Evolutionary conservation across 1,140 invertebrate species (phyloP).

Genomic region (Tetragnatha versicolor): DNA sequence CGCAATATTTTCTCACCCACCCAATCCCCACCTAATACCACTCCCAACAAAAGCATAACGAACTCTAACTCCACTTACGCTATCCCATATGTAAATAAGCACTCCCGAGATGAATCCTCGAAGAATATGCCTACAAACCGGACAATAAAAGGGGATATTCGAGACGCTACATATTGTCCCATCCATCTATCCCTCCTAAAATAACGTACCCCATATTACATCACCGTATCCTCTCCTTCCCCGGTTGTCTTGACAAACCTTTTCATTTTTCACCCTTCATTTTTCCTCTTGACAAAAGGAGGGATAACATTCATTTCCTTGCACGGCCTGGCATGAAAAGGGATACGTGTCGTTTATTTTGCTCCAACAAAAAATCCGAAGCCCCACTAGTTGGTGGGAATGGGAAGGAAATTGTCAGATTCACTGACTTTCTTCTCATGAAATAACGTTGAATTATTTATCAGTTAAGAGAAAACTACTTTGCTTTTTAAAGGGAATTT

Average conservation of each 20-base stretch:
- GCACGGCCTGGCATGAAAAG: conserved; percentile 5
- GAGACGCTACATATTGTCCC: too few species aligned
- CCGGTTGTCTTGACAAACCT: not conserved
- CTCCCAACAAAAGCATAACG: too few species aligned
- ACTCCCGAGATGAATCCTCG: too few species aligned
- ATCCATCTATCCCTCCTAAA: not conserved
- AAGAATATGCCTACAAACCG: too few species aligned
- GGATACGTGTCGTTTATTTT: not conserved
- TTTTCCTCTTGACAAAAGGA: conserved; percentile 20
- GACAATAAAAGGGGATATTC: too few species aligned
- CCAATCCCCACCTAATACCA: too few species aligned
- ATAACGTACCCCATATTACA: not conserved
- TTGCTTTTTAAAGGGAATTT: too few species aligned
- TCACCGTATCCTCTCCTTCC: not conserved
- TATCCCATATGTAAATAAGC: too few species aligned
- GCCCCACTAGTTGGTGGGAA: not conserved
- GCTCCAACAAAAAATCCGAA: not conserved
- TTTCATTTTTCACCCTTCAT: not conserved
- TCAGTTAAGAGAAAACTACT: not conserved
- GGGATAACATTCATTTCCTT: conserved; percentile 36
- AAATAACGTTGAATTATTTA: conserved; percentile 9
- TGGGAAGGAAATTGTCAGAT: conserved; percentile 32
- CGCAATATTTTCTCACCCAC: too few species aligned
- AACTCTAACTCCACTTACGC: too few species aligned
- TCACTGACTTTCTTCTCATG: not conserved